Base-by-base conservation (phyloP, 1,140 invertebrate genomes). In the Leguminivora glycinivorella region DNA sequence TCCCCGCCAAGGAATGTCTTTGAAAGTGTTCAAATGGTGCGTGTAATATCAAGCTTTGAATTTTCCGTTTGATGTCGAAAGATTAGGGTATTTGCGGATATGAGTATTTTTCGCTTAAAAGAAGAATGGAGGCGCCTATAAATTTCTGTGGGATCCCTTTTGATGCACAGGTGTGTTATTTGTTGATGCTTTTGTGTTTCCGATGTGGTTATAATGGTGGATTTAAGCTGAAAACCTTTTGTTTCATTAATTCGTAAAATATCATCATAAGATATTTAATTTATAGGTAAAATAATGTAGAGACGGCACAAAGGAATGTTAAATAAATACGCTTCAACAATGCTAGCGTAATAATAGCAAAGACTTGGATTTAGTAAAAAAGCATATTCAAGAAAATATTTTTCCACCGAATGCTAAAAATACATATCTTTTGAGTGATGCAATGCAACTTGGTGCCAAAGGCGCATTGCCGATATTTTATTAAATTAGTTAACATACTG, bases 11-110 rank as follows among this genome's bases (percentile, higher is more conserved):
- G 80, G 89, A 91, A 91, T 91, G 85, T 91, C 89, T 91, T 90
- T 91, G 87, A 91, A 77, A 84, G 79, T 79, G 81, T 85, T 90
- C 87, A 91, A 91, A 91, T 91, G 89, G 89, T 80, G 87, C 87
- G 83, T 91, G 89, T 89, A 91, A 91, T 89, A 89, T 87, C 79
- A 84, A 85, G 80, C 83, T 85, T 85, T 86, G 76, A 43, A 76
- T 81, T 79, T 81, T 34, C 14, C 38, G 85, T 88, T 90, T 89
- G 87, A 90, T 88, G 86, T 90, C 76, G 68, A 80, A 85, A 89
- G 85, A 87, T 89, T 86, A 84, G 80, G 84, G 84, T 82, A 84
- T 90, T 88, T 81, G 80, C 70, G 74, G 80, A 67, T 56, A 87
- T 84, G 85, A 88, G 82, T 80, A 85, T 87, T 89, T 90, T 88